A percentile compares a stretch with the other conserved stretches of the same genome.
Evolutionary conservation across 2,888 invertebrate genomes (phyloP).

Genomic region (Exocentrus adspersus): DNA sequence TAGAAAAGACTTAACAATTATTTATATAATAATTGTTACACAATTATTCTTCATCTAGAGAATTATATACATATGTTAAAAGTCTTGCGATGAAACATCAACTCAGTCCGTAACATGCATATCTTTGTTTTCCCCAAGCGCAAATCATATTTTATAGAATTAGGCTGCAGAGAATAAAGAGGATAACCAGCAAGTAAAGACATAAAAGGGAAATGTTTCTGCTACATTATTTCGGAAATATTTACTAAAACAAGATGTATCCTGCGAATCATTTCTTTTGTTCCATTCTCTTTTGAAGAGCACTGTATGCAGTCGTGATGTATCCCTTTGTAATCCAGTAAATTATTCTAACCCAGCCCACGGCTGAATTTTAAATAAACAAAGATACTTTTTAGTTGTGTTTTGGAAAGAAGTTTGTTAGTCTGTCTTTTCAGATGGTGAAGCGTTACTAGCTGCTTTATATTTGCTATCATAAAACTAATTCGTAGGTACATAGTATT

Average conservation of each 20-base stretch:
- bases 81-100: neutral
- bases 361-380: too few relatives aligned
- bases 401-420: too few relatives aligned
- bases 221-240: constrained; percentile 12
- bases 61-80: too few relatives aligned
- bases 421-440: too few relatives aligned
- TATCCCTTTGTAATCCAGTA: neutral
- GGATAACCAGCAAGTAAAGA: neutral
- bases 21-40: too few relatives aligned
- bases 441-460: too few relatives aligned
- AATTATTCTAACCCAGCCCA: neutral
- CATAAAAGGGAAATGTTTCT: constrained; percentile 7
- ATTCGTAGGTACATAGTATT: too few relatives aligned
- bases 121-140: constrained; percentile 2
- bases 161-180: neutral
- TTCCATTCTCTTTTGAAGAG: neutral
- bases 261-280: constrained; percentile 8
- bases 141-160: constrained; percentile 13
- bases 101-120: constrained; percentile 4
- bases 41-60: too few relatives aligned
- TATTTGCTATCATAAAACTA: too few relatives aligned
- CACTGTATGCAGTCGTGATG: neutral
- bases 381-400: too few relatives aligned
- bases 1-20: too few relatives aligned
- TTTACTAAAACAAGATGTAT: constrained; percentile 6